Conservation (phyloP, 2,113 vertebrate species). For the Mystacornis crossleyi region DNA sequence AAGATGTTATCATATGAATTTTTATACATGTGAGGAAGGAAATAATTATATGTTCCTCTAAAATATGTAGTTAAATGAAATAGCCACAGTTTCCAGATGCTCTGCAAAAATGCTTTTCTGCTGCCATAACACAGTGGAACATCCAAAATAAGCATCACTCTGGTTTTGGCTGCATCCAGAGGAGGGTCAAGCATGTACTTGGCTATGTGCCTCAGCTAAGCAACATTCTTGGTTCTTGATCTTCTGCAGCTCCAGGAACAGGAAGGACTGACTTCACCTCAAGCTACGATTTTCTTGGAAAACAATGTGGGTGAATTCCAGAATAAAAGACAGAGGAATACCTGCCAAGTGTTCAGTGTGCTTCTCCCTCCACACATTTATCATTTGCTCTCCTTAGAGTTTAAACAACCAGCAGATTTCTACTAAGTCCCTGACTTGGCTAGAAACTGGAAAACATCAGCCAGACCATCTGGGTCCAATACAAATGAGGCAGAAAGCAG, state of each 20-base stretch:
- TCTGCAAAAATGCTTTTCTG: neutral
- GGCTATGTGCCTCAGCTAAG: neutral
- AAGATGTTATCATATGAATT: neutral
- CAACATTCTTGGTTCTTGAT: neutral
- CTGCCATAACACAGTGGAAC: neutral
- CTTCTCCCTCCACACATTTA: neutral
- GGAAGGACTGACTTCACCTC: neutral
- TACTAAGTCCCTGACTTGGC: neutral
- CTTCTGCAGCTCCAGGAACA: neutral
- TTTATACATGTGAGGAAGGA: neutral
- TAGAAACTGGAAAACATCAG: neutral
- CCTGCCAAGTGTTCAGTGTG: neutral
- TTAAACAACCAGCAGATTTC: neutral
- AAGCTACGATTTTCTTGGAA: neutral
- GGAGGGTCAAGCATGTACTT: neutral
- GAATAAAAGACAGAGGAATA: neutral
- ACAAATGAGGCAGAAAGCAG: neutral
- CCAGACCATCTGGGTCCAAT: neutral
- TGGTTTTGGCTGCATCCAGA: neutral
- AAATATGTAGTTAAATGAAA: neutral
- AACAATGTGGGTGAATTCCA: neutral
- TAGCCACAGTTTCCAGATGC: neutral
- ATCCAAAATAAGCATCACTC: neutral
- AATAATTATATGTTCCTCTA: neutral
- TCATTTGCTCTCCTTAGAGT: neutral